Base-by-base conservation (phyloP, 1,140 invertebrate genomes). In the Hormaphis cornu region DNA sequence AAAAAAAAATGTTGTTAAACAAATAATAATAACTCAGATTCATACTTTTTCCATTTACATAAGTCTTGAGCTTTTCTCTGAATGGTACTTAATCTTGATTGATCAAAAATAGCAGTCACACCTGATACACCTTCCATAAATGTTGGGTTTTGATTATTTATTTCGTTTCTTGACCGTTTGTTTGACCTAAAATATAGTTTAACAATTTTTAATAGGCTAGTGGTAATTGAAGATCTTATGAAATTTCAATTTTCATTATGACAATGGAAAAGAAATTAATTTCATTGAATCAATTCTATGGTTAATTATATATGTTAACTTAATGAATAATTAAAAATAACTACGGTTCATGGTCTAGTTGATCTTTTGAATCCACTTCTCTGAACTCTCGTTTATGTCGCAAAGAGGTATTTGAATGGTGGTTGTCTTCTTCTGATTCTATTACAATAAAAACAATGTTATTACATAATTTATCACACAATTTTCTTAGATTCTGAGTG, bases 51-150 rank as follows among this genome's bases (percentile, higher is more conserved):
- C 89, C 89, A 97, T 22, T 81, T 81, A 77, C 93, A 96, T 81
- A 95, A 90, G 7, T 84, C 76, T 76, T 94, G 89, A 2, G 88
- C 85, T 75, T 84, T 88, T 69, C 79, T 78, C 76, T 94, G 92
- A 6, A 98, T 80, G n/a, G 84, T 78, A 5, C 75, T 75, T 0
- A 90, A 76, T 72, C 85, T 83, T 0, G 82, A 82, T 72, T 85
- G 81, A 61, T 85, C 82, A 1, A 77, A 78, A 54, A 91, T 81
- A 0, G 83, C 78, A 28, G 77, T 78, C 0, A 95, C 90, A 1
- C 89, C 89, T 2, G 84, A 80, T 1, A 95, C 85, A 1, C 89
- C 90, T 50, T 84, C 83, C 88, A 95, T 91, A 74, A 95, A 95
- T 20, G 80, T 74, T 14, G 85, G 84, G 71, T 82, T 83, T 74